These are phyloP conservation scores for Hydrophis major DNA, from an alignment of 2,797 vertebrate species.

Conservation along the genomic window DNA sequence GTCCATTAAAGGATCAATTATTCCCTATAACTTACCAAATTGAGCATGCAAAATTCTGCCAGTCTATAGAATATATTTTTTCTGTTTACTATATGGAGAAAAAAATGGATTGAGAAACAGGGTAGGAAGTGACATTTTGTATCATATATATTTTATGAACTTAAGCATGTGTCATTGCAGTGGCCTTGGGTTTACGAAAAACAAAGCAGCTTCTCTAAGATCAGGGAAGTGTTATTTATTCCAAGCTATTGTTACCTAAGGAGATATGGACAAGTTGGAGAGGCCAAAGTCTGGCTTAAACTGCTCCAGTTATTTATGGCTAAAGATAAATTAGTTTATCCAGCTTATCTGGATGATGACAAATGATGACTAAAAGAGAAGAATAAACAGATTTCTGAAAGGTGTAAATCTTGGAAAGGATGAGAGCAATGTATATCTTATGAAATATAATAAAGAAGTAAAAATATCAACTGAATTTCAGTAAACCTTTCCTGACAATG, in stretches of 20 bases:
- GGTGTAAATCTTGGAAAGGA: accelerated
- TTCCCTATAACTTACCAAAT: background rate
- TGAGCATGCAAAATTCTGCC: background rate
- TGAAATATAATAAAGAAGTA: background rate
- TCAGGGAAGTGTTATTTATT: background rate
- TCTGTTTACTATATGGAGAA: background rate
- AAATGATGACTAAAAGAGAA: constrained; percentile 26
- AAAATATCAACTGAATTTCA: constrained; percentile 32
- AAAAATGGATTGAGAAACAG: background rate
- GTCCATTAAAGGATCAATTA: background rate
- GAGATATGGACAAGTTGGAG: constrained; percentile 14
- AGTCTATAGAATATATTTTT: background rate
- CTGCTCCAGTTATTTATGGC: constrained; percentile 32
- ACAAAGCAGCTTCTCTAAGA: background rate
- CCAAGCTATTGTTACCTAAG: background rate
- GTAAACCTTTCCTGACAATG: background rate
- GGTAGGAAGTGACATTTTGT: background rate
- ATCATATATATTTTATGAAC: constrained; percentile 2
- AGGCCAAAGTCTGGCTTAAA: background rate
- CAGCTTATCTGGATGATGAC: constrained; percentile 6
- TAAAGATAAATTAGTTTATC: constrained; percentile 19
- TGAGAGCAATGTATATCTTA: background rate
- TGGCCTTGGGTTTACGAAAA: background rate
- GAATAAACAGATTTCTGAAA: background rate
- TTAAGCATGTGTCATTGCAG: background rate